Evolutionary conservation across 2,888 invertebrate species (phyloP), one percentile per base, ranked within the genome.

Genomic region (Apocheima hispidaria): DNA sequence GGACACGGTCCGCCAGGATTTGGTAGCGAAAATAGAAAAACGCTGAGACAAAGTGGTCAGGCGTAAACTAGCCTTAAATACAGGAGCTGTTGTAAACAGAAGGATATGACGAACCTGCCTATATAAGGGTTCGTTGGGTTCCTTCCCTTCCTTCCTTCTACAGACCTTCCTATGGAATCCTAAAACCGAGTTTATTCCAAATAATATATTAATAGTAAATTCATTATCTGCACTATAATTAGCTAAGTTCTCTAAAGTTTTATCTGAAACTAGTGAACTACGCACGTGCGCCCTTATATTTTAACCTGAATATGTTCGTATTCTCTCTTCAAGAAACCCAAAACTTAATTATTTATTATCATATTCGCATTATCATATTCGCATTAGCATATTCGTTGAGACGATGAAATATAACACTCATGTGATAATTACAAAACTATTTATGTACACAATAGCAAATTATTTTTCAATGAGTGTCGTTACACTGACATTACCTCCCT

Each of bases 281-380:
- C 46, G 6, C 18, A 12, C n/a, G 18, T 30, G 18, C 20, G 1
- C n/a, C 18, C n/a, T 18, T 1, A 30, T 30, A 18, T 28, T n/a
- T 4, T 14, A 26, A 0, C 20, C 21, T 41, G 16, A 16, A 26
- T 4, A 26, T 44, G 9, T n/a, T n/a, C n/a, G 23, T 38, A 41
- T 44, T 26, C 14, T 26, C 26, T 9, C 10, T 44, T 46, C 46
- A 48, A 1, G 58, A 58, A 58, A 23, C 44, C 58, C 21, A 16
- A 7, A 23, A 58, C 46, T 40, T 46, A 46, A 30, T 46, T 26
- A 58, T 52, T 58, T 52, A 52, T n/a, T n/a, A n/a, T n/a, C n/a
- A n/a, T n/a, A n/a, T n/a, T n/a, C n/a, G n/a, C n/a, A n/a, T n/a
- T n/a, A n/a, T n/a, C n/a, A n/a, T n/a, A n/a, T n/a, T n/a, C n/a